Evolutionary conservation across 2,888 invertebrate genomes (phyloP), one percentile per base, ranked within the genome.

Genomic region (Lordiphosa andalusiaca): DNA sequence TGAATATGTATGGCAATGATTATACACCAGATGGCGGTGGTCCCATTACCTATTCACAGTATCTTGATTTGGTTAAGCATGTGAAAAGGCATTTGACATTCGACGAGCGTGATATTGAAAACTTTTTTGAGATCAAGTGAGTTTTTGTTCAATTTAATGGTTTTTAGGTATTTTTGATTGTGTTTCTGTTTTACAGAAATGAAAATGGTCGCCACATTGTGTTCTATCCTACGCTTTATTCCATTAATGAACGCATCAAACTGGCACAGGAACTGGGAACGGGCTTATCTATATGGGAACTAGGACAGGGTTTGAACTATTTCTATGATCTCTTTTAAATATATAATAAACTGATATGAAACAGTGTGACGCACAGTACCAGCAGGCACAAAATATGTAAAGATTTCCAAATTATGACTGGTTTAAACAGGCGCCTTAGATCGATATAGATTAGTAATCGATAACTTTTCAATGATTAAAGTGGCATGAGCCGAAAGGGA

Each of bases 221-320:
- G 35, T 98, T 96, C 89, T 98, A 94, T 90, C 98, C 98, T 3
- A 95, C 97, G 0, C 89, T 98, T n/a, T 92, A 93, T 84, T 97
- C 98, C 0, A 93, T 98, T 69, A 92, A 95, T 66, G 91, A 93
- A 86, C 91, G 98, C 69, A 90, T 98, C 12, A 93, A 96, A 58
- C 90, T 98, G 46, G 96, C 96, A 0, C 90, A 91, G 56, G 93
- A 95, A 86, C 91, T 96, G 50, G 95, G 95, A 6, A 94, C 94
- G 2, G 97, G 98, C 0, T 91, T 98, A 41, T 95, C 97, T 0
- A 93, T 98, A 78, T 98, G 98, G 98, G 98, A 98, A 88, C 90
- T 98, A n/a, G 98, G 98, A 0, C 98, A 98, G 90, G 98, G 98
- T 19, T 90, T 98, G 13, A 95, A 97, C 89, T 98, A 96, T 88